Percentiles rank a stretch among this genome's conserved stretches.
These are phyloP conservation scores for Pterois miles DNA, from an alignment of 2,797 vertebrate genomes.

Conservation along the genomic window DNA sequence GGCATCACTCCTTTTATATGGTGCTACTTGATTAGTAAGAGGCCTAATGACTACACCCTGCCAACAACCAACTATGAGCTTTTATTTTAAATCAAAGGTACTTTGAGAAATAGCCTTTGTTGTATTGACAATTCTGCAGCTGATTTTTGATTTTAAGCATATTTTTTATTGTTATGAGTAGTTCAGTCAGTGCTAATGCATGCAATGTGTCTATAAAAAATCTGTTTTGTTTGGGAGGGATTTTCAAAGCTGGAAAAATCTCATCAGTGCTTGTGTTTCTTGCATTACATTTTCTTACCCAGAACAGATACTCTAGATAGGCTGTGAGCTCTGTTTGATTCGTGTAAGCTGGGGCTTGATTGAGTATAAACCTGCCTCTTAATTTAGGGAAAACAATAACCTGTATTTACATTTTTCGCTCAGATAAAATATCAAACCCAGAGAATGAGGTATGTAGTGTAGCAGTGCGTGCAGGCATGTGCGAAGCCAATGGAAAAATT, in stretches of 20 bases:
- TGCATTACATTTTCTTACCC: constrained; percentile 34
- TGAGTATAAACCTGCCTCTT: constrained; percentile 69
- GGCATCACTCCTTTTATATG: constrained; percentile 15
- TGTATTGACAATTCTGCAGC: constrained; percentile 49
- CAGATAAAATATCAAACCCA: constrained; percentile 59
- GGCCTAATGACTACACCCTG: constrained; percentile 1
- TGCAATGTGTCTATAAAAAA: constrained; percentile 45
- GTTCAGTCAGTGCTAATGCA: constrained; percentile 52
- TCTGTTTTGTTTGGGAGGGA: constrained; percentile 63
- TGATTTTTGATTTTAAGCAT: constrained; percentile 61
- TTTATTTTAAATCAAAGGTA: constrained; percentile 19
- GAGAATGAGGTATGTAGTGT: constrained; percentile 19
- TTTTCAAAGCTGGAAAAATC: constrained; percentile 65
- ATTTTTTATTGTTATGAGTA: constrained; percentile 58
- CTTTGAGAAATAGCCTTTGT: constrained; percentile 53
- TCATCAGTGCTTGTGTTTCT: constrained; percentile 57
- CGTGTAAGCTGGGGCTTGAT: constrained; percentile 54
- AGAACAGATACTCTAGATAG: constrained; percentile 45
- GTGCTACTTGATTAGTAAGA: constrained; percentile 10
- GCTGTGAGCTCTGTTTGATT: constrained; percentile 53
- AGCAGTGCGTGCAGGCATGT: constrained; percentile 15
- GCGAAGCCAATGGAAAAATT: constrained; percentile 34
- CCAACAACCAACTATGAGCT: not conserved
- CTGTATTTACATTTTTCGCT: constrained; percentile 64
- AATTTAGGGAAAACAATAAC: constrained; percentile 65